phyloP scores from a whole-genome alignment of 2,113 vertebrate species.

The Limnothrissa miodon region DNA sequence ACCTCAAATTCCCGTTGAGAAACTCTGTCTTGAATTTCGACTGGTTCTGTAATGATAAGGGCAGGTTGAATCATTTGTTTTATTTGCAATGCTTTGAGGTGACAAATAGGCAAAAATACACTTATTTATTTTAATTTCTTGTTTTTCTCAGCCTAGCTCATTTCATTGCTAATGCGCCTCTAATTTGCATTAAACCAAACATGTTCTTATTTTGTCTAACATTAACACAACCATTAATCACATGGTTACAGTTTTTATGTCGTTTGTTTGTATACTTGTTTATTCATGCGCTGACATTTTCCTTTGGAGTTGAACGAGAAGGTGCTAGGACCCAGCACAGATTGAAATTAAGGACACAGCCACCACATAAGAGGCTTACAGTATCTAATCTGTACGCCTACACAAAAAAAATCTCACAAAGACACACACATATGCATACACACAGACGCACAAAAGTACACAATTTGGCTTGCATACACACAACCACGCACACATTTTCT shows the following conservation, averaged over 20 bases:
- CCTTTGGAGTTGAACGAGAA: background rate
- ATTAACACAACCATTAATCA: background rate
- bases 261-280: constrained; percentile 6
- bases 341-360: constrained; percentile 71
- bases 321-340: constrained; percentile 70
- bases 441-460: constrained; percentile 43
- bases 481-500: constrained; percentile 46
- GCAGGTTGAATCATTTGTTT: background rate
- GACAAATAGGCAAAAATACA: background rate
- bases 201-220: background rate
- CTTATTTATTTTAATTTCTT: background rate
- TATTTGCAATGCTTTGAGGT: background rate
- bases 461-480: constrained; percentile 30
- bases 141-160: background rate
- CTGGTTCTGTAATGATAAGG: background rate
- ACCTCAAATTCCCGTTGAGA: background rate
- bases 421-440: constrained; percentile 38
- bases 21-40: background rate
- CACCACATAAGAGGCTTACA: constrained; percentile 75
- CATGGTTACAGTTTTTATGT: background rate
- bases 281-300: constrained; percentile 20
- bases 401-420: constrained; percentile 32
- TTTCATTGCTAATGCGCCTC: background rate
- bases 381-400: constrained; percentile 69
- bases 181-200: background rate